Conservation (phyloP, 2,113 vertebrate genomes). For the Meles meles region DNA sequence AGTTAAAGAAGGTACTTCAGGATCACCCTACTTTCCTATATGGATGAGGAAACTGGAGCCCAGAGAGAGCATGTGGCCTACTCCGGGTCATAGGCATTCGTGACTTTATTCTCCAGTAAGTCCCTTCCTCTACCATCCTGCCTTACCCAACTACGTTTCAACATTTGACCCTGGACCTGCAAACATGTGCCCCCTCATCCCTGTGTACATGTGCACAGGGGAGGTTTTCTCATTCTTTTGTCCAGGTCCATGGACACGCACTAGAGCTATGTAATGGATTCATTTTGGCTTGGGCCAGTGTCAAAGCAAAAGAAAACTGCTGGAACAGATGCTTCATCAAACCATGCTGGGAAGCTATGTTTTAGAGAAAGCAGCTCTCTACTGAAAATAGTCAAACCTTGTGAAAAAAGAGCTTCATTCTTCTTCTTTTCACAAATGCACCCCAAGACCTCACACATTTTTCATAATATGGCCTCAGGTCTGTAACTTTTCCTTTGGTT, state of each 20-base stretch:
- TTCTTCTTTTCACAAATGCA: neutral
- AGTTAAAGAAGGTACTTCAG: neutral
- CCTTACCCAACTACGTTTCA: neutral
- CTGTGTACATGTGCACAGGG: neutral
- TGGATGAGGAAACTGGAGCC: neutral
- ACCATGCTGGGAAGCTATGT: neutral
- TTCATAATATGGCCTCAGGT: neutral
- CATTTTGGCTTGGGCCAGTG: neutral
- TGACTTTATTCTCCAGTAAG: neutral
- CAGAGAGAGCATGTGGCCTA: neutral
- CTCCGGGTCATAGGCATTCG: neutral
- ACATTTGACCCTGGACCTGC: no score
- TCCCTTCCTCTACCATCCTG: neutral
- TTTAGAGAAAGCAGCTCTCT: neutral
- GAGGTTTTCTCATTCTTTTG: neutral
- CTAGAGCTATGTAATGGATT: neutral
- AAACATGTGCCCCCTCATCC: rapidly evolving
- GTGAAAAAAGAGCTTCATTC: neutral
- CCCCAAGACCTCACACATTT: neutral
- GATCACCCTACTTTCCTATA: neutral
- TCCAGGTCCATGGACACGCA: neutral
- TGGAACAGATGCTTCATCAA: neutral
- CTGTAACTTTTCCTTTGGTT: neutral
- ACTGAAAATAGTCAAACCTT: neutral
- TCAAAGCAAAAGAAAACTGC: neutral